Conservation (phyloP, 2,888 invertebrate species). For the Dasypolia templi region DNA sequence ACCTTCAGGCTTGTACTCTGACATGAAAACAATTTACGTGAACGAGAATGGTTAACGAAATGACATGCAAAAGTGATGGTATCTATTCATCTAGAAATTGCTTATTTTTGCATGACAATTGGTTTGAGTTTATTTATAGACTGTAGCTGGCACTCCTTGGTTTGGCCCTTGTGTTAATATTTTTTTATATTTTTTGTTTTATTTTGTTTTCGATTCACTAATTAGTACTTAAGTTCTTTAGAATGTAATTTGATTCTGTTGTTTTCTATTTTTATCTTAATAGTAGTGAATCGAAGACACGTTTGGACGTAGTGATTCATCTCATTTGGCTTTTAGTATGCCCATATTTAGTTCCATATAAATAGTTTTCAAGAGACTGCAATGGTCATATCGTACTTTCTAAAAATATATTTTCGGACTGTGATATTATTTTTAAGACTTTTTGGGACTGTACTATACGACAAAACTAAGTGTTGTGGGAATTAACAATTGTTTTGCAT, state of each 20-base stretch:
- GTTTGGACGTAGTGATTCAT: slow-evolving; percentile 69
- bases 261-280: slow-evolving; percentile 19
- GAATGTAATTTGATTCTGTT: slow-evolving; percentile 41
- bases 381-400: slow-evolving; percentile 74
- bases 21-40: slow-evolving; percentile 29
- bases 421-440: slow-evolving; percentile 87
- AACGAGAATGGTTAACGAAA: slow-evolving; percentile 56
- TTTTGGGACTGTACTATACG: slow-evolving; percentile 70
- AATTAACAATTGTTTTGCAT: slow-evolving; percentile 71
- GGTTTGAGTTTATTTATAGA: slow-evolving; percentile 80
- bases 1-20: slow-evolving; percentile 26
- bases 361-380: slow-evolving; percentile 82
- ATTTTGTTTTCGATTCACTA: slow-evolving; percentile 72
- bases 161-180: slow-evolving; percentile 87
- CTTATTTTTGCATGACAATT: slow-evolving; percentile 87
- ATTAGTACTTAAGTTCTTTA: slow-evolving; percentile 50
- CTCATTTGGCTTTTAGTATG: slow-evolving; percentile 75
- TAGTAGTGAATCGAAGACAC: slow-evolving; percentile 69
- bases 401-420: slow-evolving; percentile 80
- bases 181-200: slow-evolving; percentile 70
- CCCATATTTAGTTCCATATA: slow-evolving; percentile 71
- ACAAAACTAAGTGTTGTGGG: slow-evolving; percentile 64
- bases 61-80: slow-evolving; percentile 79
- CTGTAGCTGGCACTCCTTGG: slow-evolving; percentile 90
- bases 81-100: slow-evolving; percentile 79